Conservation (phyloP, 1,140 invertebrate species). For the Magallana ariakensis region DNA sequence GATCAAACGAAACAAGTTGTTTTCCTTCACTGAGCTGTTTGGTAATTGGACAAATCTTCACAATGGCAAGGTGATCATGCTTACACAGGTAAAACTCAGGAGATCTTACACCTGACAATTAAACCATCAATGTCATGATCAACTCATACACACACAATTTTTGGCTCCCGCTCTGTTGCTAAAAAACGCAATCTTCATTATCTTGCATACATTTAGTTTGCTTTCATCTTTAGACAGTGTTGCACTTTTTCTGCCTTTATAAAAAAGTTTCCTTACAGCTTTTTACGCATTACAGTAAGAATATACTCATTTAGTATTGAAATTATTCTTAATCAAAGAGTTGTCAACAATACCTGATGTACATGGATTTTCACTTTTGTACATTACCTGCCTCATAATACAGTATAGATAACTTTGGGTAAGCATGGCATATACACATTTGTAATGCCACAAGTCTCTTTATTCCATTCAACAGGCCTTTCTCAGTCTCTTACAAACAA, state of each 20-base stretch:
- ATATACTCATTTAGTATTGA: no score
- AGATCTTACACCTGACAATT: slow-evolving; percentile 19
- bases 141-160: not conserved
- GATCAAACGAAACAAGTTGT: slow-evolving; percentile 10
- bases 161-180: not conserved
- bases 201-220: not conserved
- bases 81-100: not conserved
- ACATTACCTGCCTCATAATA: no score
- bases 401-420: no score
- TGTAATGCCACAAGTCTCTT: no score
- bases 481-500: no score
- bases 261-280: no score
- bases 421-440: no score
- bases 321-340: no score
- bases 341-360: no score
- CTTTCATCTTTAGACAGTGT: not conserved
- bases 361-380: no score
- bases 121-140: slow-evolving; percentile 30
- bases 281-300: no score
- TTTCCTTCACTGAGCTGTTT: not conserved
- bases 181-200: not conserved
- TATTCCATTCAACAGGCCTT: no score
- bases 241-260: not conserved
- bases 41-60: slow-evolving; percentile 16
- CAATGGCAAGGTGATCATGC: not conserved